These are phyloP conservation scores for Melanostoma mellinum DNA, from an alignment of 2,888 invertebrate genomes.

Conservation along the genomic window DNA sequence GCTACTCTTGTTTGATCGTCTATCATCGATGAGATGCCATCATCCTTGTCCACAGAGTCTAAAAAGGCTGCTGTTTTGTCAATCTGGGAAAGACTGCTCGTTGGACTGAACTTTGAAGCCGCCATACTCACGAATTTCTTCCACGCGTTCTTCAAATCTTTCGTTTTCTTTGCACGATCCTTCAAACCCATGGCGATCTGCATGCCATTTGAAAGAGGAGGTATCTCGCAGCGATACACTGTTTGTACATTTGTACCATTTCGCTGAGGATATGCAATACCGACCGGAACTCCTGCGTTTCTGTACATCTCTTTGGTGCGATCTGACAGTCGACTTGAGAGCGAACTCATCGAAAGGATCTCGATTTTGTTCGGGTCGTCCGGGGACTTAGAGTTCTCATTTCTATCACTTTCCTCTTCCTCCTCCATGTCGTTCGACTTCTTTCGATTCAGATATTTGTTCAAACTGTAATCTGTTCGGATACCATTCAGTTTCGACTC, in stretches of 20 bases:
- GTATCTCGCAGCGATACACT: conserved; percentile 81
- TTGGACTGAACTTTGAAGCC: conserved; percentile 81
- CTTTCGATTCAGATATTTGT: conserved; percentile 80
- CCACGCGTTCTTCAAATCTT: conserved; percentile 82
- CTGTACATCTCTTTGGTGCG: conserved; percentile 81
- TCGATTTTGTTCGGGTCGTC: conserved; percentile 79
- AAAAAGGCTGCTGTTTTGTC: conserved; percentile 75
- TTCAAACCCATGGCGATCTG: conserved; percentile 81
- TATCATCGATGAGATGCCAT: conserved; percentile 80
- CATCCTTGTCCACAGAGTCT: conserved; percentile 78
- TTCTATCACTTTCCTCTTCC: conserved; percentile 40
- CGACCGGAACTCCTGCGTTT: conserved; percentile 80
- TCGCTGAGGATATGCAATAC: conserved; percentile 80
- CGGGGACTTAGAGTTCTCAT: conserved; percentile 35
- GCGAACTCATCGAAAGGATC: conserved; percentile 80
- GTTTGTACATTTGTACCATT: conserved; percentile 79
- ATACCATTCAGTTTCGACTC: conserved; percentile 79
- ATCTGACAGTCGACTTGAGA: conserved; percentile 80
- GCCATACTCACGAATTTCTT: conserved; percentile 81
- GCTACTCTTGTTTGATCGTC: conserved; percentile 77
- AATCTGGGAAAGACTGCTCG: conserved; percentile 79
- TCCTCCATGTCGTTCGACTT: conserved; percentile 74
- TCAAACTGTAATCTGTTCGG: conserved; percentile 79
- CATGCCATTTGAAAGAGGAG: conserved; percentile 81
- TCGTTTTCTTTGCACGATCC: conserved; percentile 82